A percentile compares a stretch with the other conserved stretches of the same genome.
phyloP scores from a whole-genome alignment of 2,113 vertebrate genomes.

The Strix aluco region DNA sequence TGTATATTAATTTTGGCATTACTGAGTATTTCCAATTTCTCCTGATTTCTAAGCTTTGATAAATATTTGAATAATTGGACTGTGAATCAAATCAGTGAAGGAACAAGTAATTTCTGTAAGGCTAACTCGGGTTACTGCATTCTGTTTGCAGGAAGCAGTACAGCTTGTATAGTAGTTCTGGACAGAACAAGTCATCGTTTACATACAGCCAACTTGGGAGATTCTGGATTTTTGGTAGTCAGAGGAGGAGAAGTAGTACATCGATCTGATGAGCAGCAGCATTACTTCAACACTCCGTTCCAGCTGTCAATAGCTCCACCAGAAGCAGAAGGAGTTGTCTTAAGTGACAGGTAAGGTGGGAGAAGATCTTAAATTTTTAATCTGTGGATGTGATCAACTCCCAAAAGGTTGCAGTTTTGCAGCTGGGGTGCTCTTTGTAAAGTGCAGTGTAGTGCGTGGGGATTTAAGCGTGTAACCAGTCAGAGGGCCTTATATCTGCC shows the following conservation, averaged over 20 bases:
- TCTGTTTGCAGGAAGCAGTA: constrained; percentile 88
- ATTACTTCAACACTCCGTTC: constrained; percentile 95
- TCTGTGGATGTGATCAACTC: neutral
- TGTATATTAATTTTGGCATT: neutral
- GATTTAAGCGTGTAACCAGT: rapidly evolving
- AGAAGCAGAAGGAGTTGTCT: constrained; percentile 90
- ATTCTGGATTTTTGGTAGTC: constrained; percentile 96
- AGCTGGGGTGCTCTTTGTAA: neutral
- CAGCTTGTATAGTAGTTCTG: constrained; percentile 91
- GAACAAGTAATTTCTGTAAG: neutral
- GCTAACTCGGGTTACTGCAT: rapidly evolving
- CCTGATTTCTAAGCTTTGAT: neutral
- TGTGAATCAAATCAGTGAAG: neutral
- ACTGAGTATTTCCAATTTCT: neutral
- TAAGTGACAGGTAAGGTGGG: constrained; percentile 81
- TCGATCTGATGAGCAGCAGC: constrained; percentile 96
- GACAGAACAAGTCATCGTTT: constrained; percentile 91
- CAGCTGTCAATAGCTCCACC: constrained; percentile 96
- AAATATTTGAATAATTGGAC: neutral
- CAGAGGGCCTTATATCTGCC: neutral
- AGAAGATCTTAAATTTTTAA: neutral
- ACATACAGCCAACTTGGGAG: constrained; percentile 95
- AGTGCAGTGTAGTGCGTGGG: rapidly evolving
- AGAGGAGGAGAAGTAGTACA: constrained; percentile 95
- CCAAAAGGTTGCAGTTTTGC: neutral